Evolutionary conservation across 2,797 vertebrate species (phyloP), one percentile per base, ranked within the genome.

Genomic region (Basileuterus tristriatus): DNA sequence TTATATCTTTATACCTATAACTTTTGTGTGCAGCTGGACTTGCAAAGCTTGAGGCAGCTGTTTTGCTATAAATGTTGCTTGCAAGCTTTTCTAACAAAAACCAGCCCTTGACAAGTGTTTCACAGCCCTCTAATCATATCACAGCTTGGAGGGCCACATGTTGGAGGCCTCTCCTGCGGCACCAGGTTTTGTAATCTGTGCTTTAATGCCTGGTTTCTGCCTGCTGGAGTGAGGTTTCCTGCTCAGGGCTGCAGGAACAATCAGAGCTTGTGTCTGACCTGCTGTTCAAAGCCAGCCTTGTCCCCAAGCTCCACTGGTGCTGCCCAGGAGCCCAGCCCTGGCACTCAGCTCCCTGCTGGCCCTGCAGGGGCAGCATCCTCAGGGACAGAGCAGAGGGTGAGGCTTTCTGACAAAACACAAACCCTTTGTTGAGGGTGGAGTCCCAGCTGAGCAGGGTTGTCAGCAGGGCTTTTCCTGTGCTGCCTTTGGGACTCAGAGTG

Each of bases 271-370:
- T 76, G 36, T 77, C 15, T 83, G 63, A 76, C 49, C 32, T 0
- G 0, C 1, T 7, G 77, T 63, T 89, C 90, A 72, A 76, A 89
- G 87, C 5, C 8, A 77, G 62, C 83, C 69, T 64, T 23, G 68
- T 76, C 56, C 71, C 49, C 65, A 6, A 77, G 53, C 46, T 52
- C 71, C 32, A 59, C 77, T 77, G 74, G n/a, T 34, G 44, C 32
- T 20, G 2, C 83, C 19, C 68, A 12, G 59, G 41, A 39, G 27
- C 2, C 47, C 0, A 0, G 56, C 23, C 23, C 43, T 1, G 6
- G 76, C 67, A 43, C 27, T 8, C 14, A 56, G 67, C 36, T 56
- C 41, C 47, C 62, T 30, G 46, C 62, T 32, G 76, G 43, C 3
- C n/a, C 71, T 63, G 47, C 52, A n/a, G 52, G 3, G 29, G 8